Evolutionary conservation across 2,113 vertebrate genomes (phyloP).

Genomic region (Pteropus alecto): DNA sequence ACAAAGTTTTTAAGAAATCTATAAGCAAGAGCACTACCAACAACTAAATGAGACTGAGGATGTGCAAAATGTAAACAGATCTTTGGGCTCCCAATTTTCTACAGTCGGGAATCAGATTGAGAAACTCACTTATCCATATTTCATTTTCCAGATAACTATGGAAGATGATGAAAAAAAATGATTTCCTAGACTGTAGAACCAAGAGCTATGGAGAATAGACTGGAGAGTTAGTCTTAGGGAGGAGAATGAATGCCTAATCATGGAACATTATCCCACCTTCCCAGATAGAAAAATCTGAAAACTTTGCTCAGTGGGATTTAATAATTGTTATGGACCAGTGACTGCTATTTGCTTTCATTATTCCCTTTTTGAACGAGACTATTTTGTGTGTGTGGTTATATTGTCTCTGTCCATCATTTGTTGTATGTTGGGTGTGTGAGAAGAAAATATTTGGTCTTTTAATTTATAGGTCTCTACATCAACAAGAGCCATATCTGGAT

Average conservation of each 20-base stretch:
- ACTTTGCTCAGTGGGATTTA: not conserved
- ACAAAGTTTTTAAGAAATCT: not conserved
- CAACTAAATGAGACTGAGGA: not conserved
- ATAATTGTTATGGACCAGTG: not conserved
- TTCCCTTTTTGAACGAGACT: not conserved
- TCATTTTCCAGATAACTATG: not conserved
- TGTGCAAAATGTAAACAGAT: not conserved
- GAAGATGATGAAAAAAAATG: not conserved
- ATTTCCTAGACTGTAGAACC: not conserved
- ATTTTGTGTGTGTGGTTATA: not conserved
- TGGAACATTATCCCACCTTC: not conserved
- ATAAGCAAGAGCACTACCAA: not conserved
- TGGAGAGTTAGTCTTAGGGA: not conserved
- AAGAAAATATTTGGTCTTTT: not conserved
- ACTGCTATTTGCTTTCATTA: not conserved
- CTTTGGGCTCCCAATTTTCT: not conserved
- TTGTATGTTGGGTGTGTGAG: not conserved
- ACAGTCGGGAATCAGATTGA: not conserved
- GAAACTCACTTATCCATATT: not conserved
- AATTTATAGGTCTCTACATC: not conserved
- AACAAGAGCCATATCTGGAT: not conserved
- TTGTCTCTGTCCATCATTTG: not conserved
- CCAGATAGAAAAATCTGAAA: not conserved
- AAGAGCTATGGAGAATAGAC: not conserved
- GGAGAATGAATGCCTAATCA: not conserved